phyloP scores from a whole-genome alignment of 1,140 invertebrate species.

The Drosophila kanapiae region DNA sequence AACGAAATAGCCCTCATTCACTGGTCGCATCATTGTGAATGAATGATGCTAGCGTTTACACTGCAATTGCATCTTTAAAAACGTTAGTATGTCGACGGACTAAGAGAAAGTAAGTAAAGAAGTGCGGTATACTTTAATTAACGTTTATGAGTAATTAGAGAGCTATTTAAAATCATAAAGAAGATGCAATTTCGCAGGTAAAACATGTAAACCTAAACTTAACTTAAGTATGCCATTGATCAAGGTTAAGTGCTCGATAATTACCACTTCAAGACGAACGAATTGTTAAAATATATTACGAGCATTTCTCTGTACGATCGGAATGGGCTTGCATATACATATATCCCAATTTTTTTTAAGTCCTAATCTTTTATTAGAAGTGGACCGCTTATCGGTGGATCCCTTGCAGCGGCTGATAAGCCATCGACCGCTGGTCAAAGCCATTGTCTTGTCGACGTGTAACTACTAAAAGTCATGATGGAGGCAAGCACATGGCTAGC shows the following conservation, averaged over 20 bases:
- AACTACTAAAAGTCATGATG: constrained; percentile 2
- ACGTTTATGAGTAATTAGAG: too few species aligned
- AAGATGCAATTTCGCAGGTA: too few species aligned
- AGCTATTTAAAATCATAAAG: too few species aligned
- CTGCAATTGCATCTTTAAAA: neutral
- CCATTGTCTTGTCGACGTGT: constrained; percentile 45
- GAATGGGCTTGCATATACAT: neutral
- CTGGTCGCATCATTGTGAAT: neutral
- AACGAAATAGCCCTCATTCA: neutral
- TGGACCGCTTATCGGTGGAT: constrained; percentile 29
- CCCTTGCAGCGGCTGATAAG: constrained; percentile 50
- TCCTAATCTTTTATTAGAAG: neutral
- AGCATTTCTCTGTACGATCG: too few species aligned
- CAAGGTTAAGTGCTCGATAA: too few species aligned
- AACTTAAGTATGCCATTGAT: too few species aligned
- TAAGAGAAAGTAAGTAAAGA: too few species aligned
- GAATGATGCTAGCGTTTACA: neutral
- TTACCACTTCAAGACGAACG: neutral
- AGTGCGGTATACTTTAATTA: too few species aligned
- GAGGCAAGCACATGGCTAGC: constrained; percentile 36
- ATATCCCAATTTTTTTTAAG: constrained; percentile 1
- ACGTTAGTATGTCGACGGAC: too few species aligned
- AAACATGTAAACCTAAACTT: too few species aligned
- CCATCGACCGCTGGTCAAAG: constrained; percentile 9
- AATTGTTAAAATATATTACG: neutral